A percentile compares a stretch with the other conserved stretches of the same genome.
phyloP scores from a whole-genome alignment of 2,797 vertebrate genomes.

The Cyclura pinguis region DNA sequence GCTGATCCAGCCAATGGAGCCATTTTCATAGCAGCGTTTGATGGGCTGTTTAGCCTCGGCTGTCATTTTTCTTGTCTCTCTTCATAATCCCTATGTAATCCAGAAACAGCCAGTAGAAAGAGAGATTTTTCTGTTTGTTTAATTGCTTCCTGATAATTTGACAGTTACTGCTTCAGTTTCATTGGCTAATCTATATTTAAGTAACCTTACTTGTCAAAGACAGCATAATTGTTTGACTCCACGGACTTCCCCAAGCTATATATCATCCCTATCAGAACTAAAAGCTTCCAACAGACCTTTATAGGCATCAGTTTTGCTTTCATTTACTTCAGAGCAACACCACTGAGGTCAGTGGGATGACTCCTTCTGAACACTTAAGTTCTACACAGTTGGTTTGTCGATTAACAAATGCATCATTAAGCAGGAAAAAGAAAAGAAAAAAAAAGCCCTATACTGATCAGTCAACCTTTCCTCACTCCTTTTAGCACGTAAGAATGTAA shows the following conservation, averaged over 20 bases:
- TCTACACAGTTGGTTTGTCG: background rate
- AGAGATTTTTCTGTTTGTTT: constrained; percentile 81
- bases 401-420: constrained; percentile 1
- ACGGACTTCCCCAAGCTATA: constrained; percentile 81
- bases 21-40: constrained; percentile 66
- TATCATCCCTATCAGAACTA: constrained; percentile 82
- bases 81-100: constrained; percentile 84
- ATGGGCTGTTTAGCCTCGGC: constrained; percentile 70
- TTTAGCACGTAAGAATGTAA: background rate
- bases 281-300: constrained; percentile 76
- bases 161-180: constrained; percentile 76
- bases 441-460: background rate
- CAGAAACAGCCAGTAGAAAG: constrained; percentile 81
- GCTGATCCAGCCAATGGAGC: constrained; percentile 40
- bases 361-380: background rate
- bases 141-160: constrained; percentile 85
- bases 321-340: background rate
- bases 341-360: background rate
- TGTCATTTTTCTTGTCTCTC: constrained; percentile 84
- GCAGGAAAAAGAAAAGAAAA: background rate
- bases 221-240: constrained; percentile 81
- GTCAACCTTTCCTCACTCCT: background rate
- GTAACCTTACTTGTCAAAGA: constrained; percentile 81
- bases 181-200: constrained; percentile 80
- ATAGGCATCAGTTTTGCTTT: background rate